Base-by-base conservation (phyloP, 2,113 vertebrate species). In the Cheirogaleus medius region DNA sequence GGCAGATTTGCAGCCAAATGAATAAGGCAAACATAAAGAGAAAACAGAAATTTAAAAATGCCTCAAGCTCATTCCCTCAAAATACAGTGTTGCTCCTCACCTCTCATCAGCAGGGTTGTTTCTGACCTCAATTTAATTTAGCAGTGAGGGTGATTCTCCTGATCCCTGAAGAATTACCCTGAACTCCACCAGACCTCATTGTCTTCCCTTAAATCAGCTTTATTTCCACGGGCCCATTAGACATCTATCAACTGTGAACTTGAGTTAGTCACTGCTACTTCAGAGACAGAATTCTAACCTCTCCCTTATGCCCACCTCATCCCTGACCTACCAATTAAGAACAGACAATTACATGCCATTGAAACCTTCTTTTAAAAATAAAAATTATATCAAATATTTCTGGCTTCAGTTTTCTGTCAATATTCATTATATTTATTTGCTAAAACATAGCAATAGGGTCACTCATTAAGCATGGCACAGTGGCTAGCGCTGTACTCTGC, bases 151-250 rank as follows among this genome's bases (percentile, higher is more conserved):
- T 93, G 95, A 94, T 83, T 97, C 85, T 73, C 44, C 52, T 97
- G 90, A 95, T 95, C 96, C 89, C 91, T 80, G 76, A 97, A 95
- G 93, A 97, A 97, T 94, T 87, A 97, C 68, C 83, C 54, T 97
- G 96, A 96, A 97, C 96, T 97, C 94, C 71, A 92, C 80, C 89
- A 96, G 96, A 96, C 91, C 94, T 94, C 88, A 96, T 37, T 92
- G 85, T 73, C 44, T 68, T 90, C 88, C 63, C 81, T 78, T 95
- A 97, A 95, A 94, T 96, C 96, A 96, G 88, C 47, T 96, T 95
- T 95, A 95, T 94, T 96, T 97, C 94, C 85, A 84, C 63, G 54
- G 71, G 42, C 85, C 87, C 54, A 90, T 86, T 87, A 92, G 47
- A 86, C 54, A 96, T 95, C 85, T 54, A 92, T 97, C 97, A 96